Evolutionary conservation across 2,113 vertebrate species (phyloP), one percentile per base, ranked within the genome.

Genomic region (Lepus europaeus): DNA sequence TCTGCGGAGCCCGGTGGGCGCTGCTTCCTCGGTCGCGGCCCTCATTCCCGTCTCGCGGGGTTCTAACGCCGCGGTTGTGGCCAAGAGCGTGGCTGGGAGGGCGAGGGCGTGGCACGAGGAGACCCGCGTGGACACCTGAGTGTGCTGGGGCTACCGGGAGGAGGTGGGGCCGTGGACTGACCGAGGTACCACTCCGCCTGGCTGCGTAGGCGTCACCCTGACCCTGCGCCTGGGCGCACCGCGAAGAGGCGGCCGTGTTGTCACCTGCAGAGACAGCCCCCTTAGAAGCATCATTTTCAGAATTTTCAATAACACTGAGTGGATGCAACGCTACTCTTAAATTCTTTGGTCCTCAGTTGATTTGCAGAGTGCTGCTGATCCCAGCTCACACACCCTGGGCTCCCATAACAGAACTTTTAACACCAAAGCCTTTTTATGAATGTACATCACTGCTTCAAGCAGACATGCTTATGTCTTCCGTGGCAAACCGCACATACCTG

Each of bases 41-140:
- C 72, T 39, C 59, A 72, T 49, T 6, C 19, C 56, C 13, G 19
- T 29, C 51, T n/a, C 56, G 3, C 20, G 78, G 39, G 66, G 9
- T 56, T 78, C 81, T 9, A 73, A 78, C 39, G 59, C 70, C 61
- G 76, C 77, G 59, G 87, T 93, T 91, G 87, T 68, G 23, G 25
- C 8, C 25, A 7, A 45, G 93, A 66, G 39, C 49, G 45, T 2
- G 22, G 61, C 61, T 36, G 22, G 56, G 56, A 59, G 19, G 56
- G 61, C 3, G 12, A 22, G 69, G 4, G 9, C 7, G 6, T 27
- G 7, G 59, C 49, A 2, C 23, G 74, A 45, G 95, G 93, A 77
- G 16, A 1, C 20, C 61, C 16, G 3, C 49, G 29, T 3, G 12
- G 39, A 53, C 45, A 6, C 16, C 68, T 51, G 5, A 14, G 9